Percentiles rank a stretch among this genome's conserved stretches.
Conservation (phyloP, 2,797 vertebrate genomes). For the Microctenopoma lineatum region DNA sequence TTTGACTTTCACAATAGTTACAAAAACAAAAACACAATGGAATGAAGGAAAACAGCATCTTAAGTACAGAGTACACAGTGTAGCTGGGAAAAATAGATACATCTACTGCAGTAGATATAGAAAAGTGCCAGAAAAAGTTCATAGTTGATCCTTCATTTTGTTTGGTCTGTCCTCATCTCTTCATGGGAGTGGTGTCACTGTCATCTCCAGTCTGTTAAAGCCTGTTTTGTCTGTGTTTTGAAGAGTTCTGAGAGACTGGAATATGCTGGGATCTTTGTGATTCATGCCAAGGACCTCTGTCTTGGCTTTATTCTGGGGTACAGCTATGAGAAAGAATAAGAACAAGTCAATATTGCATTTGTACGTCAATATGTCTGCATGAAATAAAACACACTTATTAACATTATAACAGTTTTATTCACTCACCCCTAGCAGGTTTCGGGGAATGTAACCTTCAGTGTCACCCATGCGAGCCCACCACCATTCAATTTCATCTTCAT, state of each 20-base stretch:
- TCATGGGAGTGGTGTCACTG: conserved; percentile 57
- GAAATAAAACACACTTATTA: neutral
- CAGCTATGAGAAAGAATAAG: conserved; percentile 80
- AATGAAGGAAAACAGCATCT: conserved; percentile 43
- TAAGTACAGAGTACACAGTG: conserved; percentile 43
- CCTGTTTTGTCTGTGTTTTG: conserved; percentile 26
- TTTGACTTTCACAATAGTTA: conserved; percentile 47
- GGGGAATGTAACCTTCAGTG: conserved; percentile 91
- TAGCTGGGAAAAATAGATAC: conserved; percentile 52
- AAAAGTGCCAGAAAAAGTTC: conserved; percentile 68
- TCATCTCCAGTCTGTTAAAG: conserved; percentile 59
- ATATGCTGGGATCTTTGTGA: conserved; percentile 40
- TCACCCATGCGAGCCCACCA: conserved; percentile 94
- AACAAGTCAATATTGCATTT: conserved; percentile 28
- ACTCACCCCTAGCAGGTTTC: conserved; percentile 94
- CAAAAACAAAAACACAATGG: conserved; percentile 37
- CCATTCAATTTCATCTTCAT: conserved; percentile 94
- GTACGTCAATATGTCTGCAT: neutral
- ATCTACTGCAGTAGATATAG: conserved; percentile 49
- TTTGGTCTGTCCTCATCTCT: conserved; percentile 64
- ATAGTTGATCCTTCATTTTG: conserved; percentile 75
- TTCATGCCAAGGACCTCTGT: conserved; percentile 92
- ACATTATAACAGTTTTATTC: neutral
- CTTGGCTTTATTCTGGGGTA: conserved; percentile 95
- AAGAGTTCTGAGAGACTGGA: conserved; percentile 42